A percentile compares a stretch with the other conserved stretches of the same genome.
Evolutionary conservation across 2,113 vertebrate species (phyloP).

Genomic region (Stigmatopora argus): DNA sequence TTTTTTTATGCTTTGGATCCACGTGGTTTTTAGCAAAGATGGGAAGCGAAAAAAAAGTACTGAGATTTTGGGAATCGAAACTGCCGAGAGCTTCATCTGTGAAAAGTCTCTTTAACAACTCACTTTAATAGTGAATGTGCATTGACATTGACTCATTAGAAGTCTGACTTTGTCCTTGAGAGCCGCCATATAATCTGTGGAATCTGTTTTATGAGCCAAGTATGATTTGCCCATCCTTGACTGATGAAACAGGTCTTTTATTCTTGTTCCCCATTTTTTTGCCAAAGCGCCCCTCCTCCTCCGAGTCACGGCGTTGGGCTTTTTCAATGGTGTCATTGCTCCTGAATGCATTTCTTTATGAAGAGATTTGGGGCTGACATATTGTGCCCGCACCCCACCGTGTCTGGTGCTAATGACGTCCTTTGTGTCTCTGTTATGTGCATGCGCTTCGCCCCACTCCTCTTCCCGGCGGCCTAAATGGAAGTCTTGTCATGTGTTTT

Average conservation of each 20-base stretch:
- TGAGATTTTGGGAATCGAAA: background rate
- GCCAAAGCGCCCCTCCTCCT: background rate
- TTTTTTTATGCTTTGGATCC: no score
- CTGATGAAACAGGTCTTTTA: conserved; percentile 6
- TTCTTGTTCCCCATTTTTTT: background rate
- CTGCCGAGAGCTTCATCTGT: background rate
- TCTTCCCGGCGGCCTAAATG: conserved; percentile 43
- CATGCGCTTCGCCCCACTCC: conserved; percentile 33
- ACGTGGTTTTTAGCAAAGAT: background rate
- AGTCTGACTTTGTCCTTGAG: conserved; percentile 20
- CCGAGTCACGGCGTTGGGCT: conserved; percentile 3
- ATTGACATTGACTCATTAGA: background rate
- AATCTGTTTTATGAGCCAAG: conserved; percentile 28
- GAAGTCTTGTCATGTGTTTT: conserved; percentile 47
- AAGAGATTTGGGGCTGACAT: conserved; percentile 53
- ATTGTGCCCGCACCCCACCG: conserved; percentile 54
- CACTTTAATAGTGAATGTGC: background rate
- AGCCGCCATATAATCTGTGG: conserved; percentile 23
- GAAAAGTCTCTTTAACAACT: background rate
- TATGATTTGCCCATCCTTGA: conserved; percentile 7
- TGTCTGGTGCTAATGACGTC: conserved; percentile 54
- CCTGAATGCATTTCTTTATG: conserved; percentile 56
- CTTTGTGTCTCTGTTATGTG: conserved; percentile 50
- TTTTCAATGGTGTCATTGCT: conserved; percentile 35
- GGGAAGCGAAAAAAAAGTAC: background rate